phyloP scores from a whole-genome alignment of 1,140 invertebrate species.

The Dendrolimus punctatus region DNA sequence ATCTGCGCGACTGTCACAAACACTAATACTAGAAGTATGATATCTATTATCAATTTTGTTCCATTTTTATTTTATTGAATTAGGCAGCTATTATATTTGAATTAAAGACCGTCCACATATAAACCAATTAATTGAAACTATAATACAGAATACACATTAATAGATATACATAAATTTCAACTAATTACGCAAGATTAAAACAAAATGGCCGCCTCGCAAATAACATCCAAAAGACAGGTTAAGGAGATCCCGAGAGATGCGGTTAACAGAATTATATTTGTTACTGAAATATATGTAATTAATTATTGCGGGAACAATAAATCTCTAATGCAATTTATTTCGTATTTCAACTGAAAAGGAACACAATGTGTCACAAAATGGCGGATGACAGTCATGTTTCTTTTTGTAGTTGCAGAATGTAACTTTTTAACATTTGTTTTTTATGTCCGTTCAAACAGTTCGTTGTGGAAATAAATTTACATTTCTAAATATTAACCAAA shows the following conservation, averaged over 20 bases:
- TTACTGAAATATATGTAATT: conserved; percentile 50
- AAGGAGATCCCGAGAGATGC: conserved; percentile 55
- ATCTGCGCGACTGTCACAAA: too few species aligned
- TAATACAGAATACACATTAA: conserved; percentile 26
- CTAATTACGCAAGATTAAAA: conserved; percentile 62
- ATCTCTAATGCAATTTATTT: conserved; percentile 50
- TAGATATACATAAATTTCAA: conserved; percentile 56
- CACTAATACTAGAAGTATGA: too few species aligned
- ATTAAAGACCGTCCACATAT: too few species aligned
- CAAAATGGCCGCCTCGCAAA: conserved; percentile 61
- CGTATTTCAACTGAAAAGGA: conserved; percentile 40
- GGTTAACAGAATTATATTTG: conserved; percentile 55
- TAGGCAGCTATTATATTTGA: too few species aligned
- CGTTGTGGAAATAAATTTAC: too few species aligned
- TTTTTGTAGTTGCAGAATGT: too few species aligned
- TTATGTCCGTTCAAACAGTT: too few species aligned
- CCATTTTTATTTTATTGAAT: too few species aligned
- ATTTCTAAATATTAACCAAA: too few species aligned
- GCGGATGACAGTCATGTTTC: conserved; percentile 8
- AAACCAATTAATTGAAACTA: too few species aligned
- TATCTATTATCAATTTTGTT: too few species aligned
- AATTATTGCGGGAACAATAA: conserved; percentile 51
- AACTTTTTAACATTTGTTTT: too few species aligned
- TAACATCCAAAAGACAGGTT: conserved; percentile 57
- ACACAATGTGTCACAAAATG: conserved; percentile 34